Evolutionary conservation across 1,140 invertebrate genomes (phyloP).

Genomic region (Centruroides vittatus): DNA sequence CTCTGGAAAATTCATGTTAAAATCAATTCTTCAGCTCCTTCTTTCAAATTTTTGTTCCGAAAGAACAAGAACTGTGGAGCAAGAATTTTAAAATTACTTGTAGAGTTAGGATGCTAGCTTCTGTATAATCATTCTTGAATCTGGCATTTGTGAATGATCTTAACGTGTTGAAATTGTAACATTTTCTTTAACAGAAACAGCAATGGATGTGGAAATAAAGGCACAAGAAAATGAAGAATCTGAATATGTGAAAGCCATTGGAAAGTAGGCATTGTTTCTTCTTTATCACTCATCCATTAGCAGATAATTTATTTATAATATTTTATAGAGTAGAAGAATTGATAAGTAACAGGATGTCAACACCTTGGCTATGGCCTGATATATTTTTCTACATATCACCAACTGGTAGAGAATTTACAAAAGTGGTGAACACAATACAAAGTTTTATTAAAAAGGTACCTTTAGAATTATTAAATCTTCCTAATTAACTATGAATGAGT

Average conservation of each 20-base stretch:
- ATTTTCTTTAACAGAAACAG: slow-evolving; percentile 46
- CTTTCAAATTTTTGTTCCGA: no score
- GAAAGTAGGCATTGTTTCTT: slow-evolving; percentile 56
- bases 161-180: no score
- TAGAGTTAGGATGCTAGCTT: no score
- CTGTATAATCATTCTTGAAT: no score
- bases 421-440: slow-evolving; percentile 62
- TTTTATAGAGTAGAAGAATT: slow-evolving; percentile 15
- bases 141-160: no score
- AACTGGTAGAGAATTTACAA: slow-evolving; percentile 6
- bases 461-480: background rate
- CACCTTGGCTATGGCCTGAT: slow-evolving; percentile 13
- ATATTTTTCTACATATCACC: slow-evolving; percentile 10
- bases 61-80: no score
- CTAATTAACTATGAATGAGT: background rate
- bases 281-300: no score
- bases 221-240: slow-evolving; percentile 49
- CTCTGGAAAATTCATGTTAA: no score
- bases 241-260: slow-evolving; percentile 57
- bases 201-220: slow-evolving; percentile 57
- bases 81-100: no score
- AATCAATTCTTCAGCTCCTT: no score
- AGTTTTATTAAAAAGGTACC: slow-evolving; percentile 50
- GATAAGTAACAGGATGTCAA: background rate
- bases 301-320: no score